Percentiles rank a stretch among this genome's conserved stretches.
These are phyloP conservation scores for Zaprionus inermis DNA, from an alignment of 1,140 invertebrate species.

Conservation along the genomic window DNA sequence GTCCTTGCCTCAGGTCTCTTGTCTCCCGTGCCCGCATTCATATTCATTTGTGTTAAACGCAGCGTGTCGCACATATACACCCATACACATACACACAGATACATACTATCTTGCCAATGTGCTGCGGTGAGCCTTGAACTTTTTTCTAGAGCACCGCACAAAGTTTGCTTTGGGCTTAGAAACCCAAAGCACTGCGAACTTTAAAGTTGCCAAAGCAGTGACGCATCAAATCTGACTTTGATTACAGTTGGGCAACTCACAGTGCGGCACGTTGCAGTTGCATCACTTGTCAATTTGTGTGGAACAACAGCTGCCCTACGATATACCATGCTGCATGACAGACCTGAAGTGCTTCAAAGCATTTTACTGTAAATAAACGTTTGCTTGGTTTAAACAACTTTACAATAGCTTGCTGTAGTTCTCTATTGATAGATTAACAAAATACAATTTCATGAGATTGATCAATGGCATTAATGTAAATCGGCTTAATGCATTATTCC, in stretches of 20 bases:
- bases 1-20: conserved; percentile 14
- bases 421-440: too few species aligned
- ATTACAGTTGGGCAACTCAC: conserved; percentile 45
- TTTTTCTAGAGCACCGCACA: conserved; percentile 46
- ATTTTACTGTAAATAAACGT: background rate
- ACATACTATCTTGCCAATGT: conserved; percentile 11
- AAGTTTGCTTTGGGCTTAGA: conserved; percentile 63
- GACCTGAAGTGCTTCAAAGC: background rate
- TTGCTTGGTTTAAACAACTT: too few species aligned
- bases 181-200: conserved; percentile 49
- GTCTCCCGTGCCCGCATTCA: conserved; percentile 64
- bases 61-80: conserved; percentile 60
- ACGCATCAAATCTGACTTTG: conserved; percentile 71
- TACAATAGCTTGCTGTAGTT: background rate
- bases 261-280: conserved; percentile 19
- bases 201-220: conserved; percentile 52
- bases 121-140: conserved; percentile 18
- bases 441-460: too few species aligned
- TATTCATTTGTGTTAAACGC: conserved; percentile 82
- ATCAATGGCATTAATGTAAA: too few species aligned
- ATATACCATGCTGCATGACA: background rate
- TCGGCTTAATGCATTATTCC: too few species aligned
- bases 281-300: conserved; percentile 32
- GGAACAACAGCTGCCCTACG: background rate
- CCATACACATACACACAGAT: conserved; percentile 24